Evolutionary conservation across 2,888 invertebrate species (phyloP).

Genomic region (Lithophane semibrunnea): DNA sequence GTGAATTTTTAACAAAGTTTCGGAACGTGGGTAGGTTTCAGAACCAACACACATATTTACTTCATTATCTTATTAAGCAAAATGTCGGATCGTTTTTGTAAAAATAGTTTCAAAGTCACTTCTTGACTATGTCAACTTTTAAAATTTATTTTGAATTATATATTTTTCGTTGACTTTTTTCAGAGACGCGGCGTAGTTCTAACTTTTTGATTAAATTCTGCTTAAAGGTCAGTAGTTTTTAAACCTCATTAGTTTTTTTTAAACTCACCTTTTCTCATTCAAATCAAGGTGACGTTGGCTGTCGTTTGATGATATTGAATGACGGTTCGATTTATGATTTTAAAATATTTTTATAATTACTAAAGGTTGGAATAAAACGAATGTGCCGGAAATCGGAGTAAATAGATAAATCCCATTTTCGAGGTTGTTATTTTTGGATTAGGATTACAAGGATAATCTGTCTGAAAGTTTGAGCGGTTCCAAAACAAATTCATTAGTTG

Average conservation of each 20-base stretch:
- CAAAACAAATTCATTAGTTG: no score
- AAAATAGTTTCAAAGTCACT: slow-evolving; percentile 11
- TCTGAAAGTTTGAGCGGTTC: not conserved
- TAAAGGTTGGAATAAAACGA: not conserved
- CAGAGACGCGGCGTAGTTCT: not conserved
- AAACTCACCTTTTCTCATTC: not conserved
- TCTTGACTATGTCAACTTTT: not conserved
- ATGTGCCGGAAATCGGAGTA: not conserved
- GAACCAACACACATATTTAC: no score
- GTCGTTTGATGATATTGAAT: not conserved
- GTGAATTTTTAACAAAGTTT: not conserved
- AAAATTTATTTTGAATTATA: slow-evolving; percentile 1
- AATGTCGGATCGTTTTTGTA: slow-evolving; percentile 1
- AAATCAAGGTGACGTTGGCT: not conserved
- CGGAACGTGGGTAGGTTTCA: not conserved
- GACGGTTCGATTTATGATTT: not conserved
- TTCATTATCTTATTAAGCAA: not conserved
- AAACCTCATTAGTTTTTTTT: not conserved
- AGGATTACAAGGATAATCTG: not conserved
- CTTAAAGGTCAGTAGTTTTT: slow-evolving; percentile 11
- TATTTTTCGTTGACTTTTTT: slow-evolving; percentile 1
- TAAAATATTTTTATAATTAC: not conserved
- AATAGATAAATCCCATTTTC: not conserved
- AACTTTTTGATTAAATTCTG: slow-evolving; percentile 42
- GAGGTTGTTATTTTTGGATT: not conserved